Evolutionary conservation across 2,888 invertebrate species (phyloP).

Genomic region (Andrena chrysosceles): DNA sequence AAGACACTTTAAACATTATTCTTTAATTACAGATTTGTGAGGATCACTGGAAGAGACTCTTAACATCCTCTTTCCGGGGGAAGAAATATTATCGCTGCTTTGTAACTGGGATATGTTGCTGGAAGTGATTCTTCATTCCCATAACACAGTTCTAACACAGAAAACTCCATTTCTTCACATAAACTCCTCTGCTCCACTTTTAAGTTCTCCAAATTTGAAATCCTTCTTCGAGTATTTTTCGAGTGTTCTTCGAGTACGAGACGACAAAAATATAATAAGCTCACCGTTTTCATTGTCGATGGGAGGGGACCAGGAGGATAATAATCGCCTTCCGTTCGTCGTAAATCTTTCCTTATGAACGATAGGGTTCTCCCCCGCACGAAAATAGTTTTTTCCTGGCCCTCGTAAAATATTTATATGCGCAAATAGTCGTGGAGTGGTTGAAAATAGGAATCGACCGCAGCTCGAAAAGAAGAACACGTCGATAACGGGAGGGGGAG

Average conservation of each 20-base stretch:
- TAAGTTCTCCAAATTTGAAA: too few relatives aligned
- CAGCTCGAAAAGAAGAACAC: slow-evolving; percentile 13
- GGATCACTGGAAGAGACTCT: background rate
- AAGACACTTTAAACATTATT: background rate
- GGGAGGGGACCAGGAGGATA: slow-evolving; percentile 48
- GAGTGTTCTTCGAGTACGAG: background rate
- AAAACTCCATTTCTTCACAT: too few relatives aligned
- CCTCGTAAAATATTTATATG: slow-evolving; percentile 61
- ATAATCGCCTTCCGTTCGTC: slow-evolving; percentile 73
- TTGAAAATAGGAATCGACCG: slow-evolving; percentile 42
- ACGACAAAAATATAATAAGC: slow-evolving; percentile 19
- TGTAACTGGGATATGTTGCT: too few relatives aligned
- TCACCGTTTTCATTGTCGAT: slow-evolving; percentile 27
- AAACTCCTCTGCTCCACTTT: too few relatives aligned
- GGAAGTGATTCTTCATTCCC: too few relatives aligned
- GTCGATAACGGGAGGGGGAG: slow-evolving; percentile 34
- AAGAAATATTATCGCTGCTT: too few relatives aligned
- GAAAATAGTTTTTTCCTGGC: slow-evolving; percentile 56
- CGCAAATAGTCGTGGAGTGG: slow-evolving; percentile 57
- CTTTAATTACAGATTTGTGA: background rate
- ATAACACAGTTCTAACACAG: too few relatives aligned
- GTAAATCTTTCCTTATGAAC: slow-evolving; percentile 75
- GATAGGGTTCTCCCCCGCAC: slow-evolving; percentile 52
- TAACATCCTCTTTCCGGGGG: background rate
- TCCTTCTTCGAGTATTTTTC: too few relatives aligned